These are phyloP conservation scores for Elmis aenea DNA, from an alignment of 2,888 invertebrate species.

Conservation along the genomic window DNA sequence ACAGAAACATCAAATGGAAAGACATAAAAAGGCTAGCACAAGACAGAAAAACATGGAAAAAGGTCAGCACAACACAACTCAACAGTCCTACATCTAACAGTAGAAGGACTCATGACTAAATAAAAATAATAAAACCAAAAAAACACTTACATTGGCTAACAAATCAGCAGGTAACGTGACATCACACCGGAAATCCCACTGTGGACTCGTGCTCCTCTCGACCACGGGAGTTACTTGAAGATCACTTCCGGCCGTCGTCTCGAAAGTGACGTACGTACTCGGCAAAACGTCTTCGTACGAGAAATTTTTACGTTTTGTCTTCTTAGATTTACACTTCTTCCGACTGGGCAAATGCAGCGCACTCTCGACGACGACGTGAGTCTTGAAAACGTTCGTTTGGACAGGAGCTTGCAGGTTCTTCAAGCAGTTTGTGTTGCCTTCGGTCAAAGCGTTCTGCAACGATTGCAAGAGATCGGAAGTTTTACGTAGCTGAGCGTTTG, in stretches of 20 bases:
- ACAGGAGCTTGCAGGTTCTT: not conserved
- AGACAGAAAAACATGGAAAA: too few species aligned
- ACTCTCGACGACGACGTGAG: constrained; percentile 51
- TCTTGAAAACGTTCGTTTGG: constrained; percentile 40
- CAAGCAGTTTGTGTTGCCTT: constrained; percentile 16
- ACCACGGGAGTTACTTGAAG: constrained; percentile 49
- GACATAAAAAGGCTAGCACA: too few species aligned
- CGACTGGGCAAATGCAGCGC: constrained; percentile 53
- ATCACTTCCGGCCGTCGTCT: constrained; percentile 40
- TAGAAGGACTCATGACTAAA: too few species aligned
- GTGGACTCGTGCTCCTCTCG: constrained; percentile 50
- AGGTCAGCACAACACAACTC: too few species aligned
- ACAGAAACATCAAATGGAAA: too few species aligned
- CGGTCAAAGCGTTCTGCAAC: constrained; percentile 38
- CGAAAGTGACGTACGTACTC: constrained; percentile 59
- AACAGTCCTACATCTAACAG: too few species aligned
- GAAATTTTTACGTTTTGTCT: constrained; percentile 33
- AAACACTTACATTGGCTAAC: constrained; percentile 50
- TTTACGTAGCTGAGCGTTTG: constrained; percentile 24
- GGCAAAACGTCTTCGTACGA: constrained; percentile 48
- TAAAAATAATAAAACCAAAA: constrained; percentile 14
- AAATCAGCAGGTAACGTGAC: constrained; percentile 48
- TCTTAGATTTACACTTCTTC: constrained; percentile 39
- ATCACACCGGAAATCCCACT: constrained; percentile 54
- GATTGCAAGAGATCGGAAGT: constrained; percentile 43